These are phyloP conservation scores for Rhyacophila evoluta DNA, from an alignment of 2,888 invertebrate species.

Conservation along the genomic window DNA sequence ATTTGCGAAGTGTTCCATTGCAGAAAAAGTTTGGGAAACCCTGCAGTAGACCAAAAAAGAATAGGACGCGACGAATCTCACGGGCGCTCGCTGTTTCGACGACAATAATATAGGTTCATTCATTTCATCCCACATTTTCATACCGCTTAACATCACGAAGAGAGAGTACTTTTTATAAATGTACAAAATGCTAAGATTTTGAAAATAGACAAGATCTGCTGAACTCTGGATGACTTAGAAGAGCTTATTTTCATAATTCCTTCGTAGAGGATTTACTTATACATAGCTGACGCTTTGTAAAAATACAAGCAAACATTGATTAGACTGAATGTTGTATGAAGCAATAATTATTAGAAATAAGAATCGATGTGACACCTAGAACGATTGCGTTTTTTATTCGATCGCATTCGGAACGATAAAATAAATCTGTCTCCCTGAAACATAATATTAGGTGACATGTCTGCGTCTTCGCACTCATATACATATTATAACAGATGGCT, in stretches of 20 bases:
- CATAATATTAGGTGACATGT: too few species aligned
- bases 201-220: background rate
- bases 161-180: too few species aligned
- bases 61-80: too few species aligned
- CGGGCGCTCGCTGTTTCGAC: too few species aligned
- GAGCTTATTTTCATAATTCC: background rate
- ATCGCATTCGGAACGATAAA: background rate
- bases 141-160: too few species aligned
- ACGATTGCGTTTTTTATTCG: background rate
- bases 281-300: background rate
- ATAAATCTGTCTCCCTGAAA: background rate
- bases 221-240: background rate
- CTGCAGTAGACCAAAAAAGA: too few species aligned
- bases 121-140: too few species aligned
- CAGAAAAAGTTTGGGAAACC: too few species aligned
- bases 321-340: conserved; percentile 19
- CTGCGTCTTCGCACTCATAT: too few species aligned
- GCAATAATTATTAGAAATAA: background rate
- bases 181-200: too few species aligned
- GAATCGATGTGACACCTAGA: background rate
- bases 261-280: background rate
- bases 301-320: background rate
- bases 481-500: background rate
- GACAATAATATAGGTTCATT: too few species aligned
- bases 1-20: too few species aligned